A percentile compares a stretch with the other conserved stretches of the same genome.
Conservation (phyloP, 2,888 invertebrate genomes). For the Latrodectus hesperus region DNA sequence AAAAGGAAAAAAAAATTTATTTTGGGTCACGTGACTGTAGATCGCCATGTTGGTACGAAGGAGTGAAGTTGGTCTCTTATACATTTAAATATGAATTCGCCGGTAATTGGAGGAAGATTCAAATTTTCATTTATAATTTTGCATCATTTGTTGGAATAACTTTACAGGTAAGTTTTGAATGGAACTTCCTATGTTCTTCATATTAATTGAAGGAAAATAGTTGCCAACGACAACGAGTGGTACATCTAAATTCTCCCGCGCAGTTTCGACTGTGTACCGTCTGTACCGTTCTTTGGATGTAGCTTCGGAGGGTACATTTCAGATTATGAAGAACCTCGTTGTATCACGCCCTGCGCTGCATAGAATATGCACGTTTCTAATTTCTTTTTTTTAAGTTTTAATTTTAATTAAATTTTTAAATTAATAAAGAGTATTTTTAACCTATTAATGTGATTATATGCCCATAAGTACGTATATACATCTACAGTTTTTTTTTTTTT, state of each 20-base stretch:
- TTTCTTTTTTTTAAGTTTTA: not conserved
- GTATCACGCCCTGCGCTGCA: not conserved
- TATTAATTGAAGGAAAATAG: not conserved
- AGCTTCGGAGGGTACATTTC: slow-evolving; percentile 49
- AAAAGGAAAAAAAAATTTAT: slow-evolving; percentile 39
- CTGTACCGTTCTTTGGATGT: slow-evolving; percentile 29
- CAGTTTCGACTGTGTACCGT: slow-evolving; percentile 39
- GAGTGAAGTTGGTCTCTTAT: slow-evolving; percentile 19
- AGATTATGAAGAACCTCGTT: slow-evolving; percentile 7
- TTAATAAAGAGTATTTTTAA: slow-evolving; percentile 13
- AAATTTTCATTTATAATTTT: slow-evolving; percentile 15
- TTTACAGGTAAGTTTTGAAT: slow-evolving; percentile 22
- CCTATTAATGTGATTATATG: not conserved
- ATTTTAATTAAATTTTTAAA: slow-evolving; percentile 1
- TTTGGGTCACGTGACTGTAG: slow-evolving; percentile 57
- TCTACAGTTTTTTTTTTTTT: not conserved
- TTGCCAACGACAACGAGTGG: slow-evolving; percentile 2
- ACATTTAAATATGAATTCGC: slow-evolving; percentile 55
- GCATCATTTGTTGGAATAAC: slow-evolving; percentile 10
- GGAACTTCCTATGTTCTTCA: not conserved
- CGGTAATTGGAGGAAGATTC: slow-evolving; percentile 31
- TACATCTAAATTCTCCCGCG: slow-evolving; percentile 53
- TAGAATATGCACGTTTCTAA: not conserved
- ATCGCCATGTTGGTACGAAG: slow-evolving; percentile 67
- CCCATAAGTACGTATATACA: not conserved